Conservation (phyloP, 2,113 vertebrate species). For the Eira barbara region DNA sequence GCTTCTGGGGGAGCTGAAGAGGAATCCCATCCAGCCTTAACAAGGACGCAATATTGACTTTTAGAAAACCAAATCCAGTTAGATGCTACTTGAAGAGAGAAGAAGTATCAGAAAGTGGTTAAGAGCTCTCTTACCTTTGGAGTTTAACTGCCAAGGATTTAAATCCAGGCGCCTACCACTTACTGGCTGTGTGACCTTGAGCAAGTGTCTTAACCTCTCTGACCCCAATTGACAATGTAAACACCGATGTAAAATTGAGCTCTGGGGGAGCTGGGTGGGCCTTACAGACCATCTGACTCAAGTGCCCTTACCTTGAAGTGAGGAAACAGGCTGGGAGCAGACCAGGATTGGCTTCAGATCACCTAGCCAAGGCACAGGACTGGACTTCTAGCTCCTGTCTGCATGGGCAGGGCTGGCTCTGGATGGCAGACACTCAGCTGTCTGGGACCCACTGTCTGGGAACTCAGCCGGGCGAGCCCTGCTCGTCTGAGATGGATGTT, state of each 20-base stretch:
- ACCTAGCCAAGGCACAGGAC: neutral
- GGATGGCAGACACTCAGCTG: neutral
- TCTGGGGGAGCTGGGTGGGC: neutral
- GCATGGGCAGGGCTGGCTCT: neutral
- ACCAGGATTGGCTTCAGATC: neutral
- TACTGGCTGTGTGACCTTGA: neutral
- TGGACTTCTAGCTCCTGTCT: neutral
- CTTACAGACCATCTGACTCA: neutral
- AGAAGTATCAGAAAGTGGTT: neutral
- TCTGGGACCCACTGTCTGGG: conserved; percentile 55
- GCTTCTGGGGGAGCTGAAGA: neutral
- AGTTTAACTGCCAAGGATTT: neutral
- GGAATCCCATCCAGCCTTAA: neutral
- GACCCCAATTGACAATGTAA: neutral
- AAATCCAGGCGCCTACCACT: neutral
- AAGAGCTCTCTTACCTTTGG: neutral
- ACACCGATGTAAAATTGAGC: neutral
- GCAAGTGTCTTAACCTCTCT: neutral
- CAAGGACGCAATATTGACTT: neutral
- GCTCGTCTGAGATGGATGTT: conserved; percentile 66
- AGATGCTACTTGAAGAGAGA: neutral
- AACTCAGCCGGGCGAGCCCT: conserved; percentile 40
- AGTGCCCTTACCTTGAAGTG: neutral
- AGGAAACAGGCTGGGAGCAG: neutral
- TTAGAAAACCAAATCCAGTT: neutral